phyloP scores from a whole-genome alignment of 2,888 invertebrate species.

The Leptura quadrifasciata region DNA sequence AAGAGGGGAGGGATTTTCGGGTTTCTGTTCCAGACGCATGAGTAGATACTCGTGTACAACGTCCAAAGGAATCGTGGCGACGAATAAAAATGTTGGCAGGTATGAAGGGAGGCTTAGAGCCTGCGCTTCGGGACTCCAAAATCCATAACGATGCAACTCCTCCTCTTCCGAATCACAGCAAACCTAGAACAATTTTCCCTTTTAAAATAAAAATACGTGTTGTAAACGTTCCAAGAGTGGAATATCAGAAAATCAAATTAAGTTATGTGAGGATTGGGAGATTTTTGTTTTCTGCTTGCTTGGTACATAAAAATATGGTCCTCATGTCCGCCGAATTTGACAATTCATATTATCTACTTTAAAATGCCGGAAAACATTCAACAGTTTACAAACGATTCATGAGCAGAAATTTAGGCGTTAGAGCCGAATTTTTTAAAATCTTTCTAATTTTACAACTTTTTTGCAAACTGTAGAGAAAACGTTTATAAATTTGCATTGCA shows the following conservation, averaged over 20 bases:
- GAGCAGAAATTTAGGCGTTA: no score
- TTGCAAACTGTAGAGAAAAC: no score
- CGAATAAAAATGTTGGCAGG: conserved; percentile 88
- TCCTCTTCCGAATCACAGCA: conserved; percentile 71
- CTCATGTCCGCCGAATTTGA: no score
- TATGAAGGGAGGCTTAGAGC: conserved; percentile 91
- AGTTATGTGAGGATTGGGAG: no score
- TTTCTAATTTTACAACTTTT: no score
- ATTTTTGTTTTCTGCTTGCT: no score
- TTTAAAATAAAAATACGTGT: conserved; percentile 31
- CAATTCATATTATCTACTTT: no score
- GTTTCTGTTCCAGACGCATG: conserved; percentile 89
- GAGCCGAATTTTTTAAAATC: background rate
- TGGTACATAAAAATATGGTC: no score
- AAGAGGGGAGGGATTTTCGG: conserved; percentile 88
- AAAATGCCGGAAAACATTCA: no score
- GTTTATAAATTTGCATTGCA: no score
- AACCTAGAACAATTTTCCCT: conserved; percentile 38
- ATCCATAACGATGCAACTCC: conserved; percentile 81
- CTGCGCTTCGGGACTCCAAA: conserved; percentile 85
- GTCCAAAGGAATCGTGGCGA: conserved; percentile 90
- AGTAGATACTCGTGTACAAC: conserved; percentile 94
- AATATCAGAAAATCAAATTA: no score
- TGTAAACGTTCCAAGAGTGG: background rate
- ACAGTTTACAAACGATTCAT: no score